A percentile compares a stretch with the other conserved stretches of the same genome.
Conservation (phyloP, 2,888 invertebrate species). For the Phyllotreta striolata region DNA sequence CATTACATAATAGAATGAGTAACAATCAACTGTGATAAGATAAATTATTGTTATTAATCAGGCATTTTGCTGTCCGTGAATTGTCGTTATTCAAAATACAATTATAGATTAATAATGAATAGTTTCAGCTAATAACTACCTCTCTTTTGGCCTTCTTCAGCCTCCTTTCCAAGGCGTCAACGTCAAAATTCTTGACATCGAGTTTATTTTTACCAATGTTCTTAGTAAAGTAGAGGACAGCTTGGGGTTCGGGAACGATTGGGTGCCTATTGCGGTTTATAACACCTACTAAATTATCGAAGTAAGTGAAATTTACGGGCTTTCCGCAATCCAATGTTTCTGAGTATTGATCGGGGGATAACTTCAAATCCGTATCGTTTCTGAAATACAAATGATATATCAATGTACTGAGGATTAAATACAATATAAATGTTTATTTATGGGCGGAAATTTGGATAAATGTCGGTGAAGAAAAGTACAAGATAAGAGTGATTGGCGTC, state of each 20-base stretch:
- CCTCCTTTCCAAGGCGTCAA: conserved; percentile 76
- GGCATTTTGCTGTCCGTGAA: neutral
- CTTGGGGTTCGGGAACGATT: conserved; percentile 84
- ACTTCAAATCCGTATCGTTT: conserved; percentile 34
- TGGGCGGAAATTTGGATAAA: too few species aligned
- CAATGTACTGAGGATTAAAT: too few species aligned
- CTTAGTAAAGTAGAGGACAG: conserved; percentile 79
- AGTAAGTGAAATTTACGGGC: conserved; percentile 87
- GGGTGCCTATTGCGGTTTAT: conserved; percentile 84
- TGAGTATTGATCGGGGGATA: conserved; percentile 1
- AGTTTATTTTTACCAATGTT: conserved; percentile 67
- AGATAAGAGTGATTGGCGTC: too few species aligned
- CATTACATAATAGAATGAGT: too few species aligned
- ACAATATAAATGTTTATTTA: too few species aligned
- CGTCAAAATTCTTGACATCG: conserved; percentile 72
- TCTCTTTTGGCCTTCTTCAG: conserved; percentile 81
- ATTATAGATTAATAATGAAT: neutral
- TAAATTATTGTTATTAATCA: neutral
- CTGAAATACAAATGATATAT: conserved; percentile 33
- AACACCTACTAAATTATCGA: conserved; percentile 87
- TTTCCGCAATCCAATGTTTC: conserved; percentile 83
- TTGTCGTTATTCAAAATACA: neutral
- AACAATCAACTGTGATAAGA: too few species aligned
- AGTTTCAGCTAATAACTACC: conserved; percentile 53
- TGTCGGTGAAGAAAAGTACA: too few species aligned